Evolutionary conservation across 2,113 vertebrate genomes (phyloP).

Genomic region (Ammodytes marinus): DNA sequence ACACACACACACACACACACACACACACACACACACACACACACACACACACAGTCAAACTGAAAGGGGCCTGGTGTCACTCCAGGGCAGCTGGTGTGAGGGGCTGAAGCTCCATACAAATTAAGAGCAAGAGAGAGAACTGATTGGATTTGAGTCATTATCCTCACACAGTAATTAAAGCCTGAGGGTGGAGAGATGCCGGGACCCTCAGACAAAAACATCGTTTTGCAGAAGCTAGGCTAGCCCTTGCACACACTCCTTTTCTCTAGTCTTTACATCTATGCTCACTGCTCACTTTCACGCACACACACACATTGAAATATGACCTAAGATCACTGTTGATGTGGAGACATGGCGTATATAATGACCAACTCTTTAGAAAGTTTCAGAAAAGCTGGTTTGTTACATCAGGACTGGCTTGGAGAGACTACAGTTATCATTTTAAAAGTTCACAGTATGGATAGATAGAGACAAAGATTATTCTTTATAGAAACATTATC

Average conservation of each 20-base stretch:
- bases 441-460: slow-evolving; percentile 4
- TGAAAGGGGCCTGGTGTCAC: slow-evolving; percentile 64
- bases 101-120: slow-evolving; percentile 80
- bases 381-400: background rate
- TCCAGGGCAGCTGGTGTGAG: slow-evolving; percentile 76
- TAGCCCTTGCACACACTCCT: slow-evolving; percentile 25
- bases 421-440: slow-evolving; percentile 21
- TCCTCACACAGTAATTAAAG: slow-evolving; percentile 85
- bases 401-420: background rate
- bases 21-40: slow-evolving; percentile 27
- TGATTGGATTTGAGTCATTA: slow-evolving; percentile 88
- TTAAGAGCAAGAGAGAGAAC: slow-evolving; percentile 81
- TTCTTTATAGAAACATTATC: slow-evolving; percentile 12
- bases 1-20: background rate
- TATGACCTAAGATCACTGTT: background rate
- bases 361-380: background rate
- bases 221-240: slow-evolving; percentile 52
- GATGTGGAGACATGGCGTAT: background rate
- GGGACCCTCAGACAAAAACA: slow-evolving; percentile 68
- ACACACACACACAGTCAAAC: slow-evolving; percentile 15
- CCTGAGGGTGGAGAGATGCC: slow-evolving; percentile 79
- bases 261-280: slow-evolving; percentile 20
- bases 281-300: background rate
- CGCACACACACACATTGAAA: background rate
- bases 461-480: slow-evolving; percentile 29